These are phyloP conservation scores for Sternarchorhynchus goeldii DNA, from an alignment of 2,797 vertebrate species.

Conservation along the genomic window DNA sequence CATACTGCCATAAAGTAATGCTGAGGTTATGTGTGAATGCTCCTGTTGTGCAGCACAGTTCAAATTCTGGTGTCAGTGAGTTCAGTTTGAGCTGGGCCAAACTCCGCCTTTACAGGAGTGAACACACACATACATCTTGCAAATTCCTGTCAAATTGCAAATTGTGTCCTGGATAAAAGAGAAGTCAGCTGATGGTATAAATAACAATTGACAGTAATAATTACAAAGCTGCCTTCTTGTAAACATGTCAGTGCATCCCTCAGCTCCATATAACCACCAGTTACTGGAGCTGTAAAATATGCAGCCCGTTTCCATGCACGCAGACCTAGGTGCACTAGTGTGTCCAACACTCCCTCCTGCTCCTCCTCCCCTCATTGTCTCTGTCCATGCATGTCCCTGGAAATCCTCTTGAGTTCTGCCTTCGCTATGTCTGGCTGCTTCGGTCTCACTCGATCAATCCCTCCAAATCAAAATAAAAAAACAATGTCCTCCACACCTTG, in stretches of 20 bases:
- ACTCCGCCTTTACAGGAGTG: constrained; percentile 9
- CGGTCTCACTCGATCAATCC: not conserved
- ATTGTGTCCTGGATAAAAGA: constrained; percentile 53
- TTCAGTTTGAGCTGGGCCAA: constrained; percentile 37
- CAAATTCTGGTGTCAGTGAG: constrained; percentile 35
- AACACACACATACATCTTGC: constrained; percentile 43
- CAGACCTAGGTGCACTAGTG: not conserved
- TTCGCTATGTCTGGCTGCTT: not conserved
- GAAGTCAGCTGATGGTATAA: constrained; percentile 62
- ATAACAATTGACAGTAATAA: constrained; percentile 77
- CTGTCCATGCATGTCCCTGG: constrained; percentile 45
- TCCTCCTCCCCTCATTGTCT: constrained; percentile 5
- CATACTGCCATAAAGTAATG: not conserved
- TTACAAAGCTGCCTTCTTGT: constrained; percentile 77
- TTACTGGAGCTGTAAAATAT: constrained; percentile 50
- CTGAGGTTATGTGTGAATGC: not conserved
- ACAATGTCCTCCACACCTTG: constrained; percentile 33
- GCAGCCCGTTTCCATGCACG: constrained; percentile 8
- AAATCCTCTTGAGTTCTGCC: constrained; percentile 20
- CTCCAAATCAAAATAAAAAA: constrained; percentile 27
- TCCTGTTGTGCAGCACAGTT: constrained; percentile 3
- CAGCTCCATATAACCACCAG: constrained; percentile 39
- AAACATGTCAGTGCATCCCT: constrained; percentile 69
- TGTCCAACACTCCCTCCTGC: constrained; percentile 15
- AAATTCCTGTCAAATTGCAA: constrained; percentile 61